Evolutionary conservation across 1,140 invertebrate genomes (phyloP), one percentile per base, ranked within the genome.

Genomic region (Drosophila saltans): DNA sequence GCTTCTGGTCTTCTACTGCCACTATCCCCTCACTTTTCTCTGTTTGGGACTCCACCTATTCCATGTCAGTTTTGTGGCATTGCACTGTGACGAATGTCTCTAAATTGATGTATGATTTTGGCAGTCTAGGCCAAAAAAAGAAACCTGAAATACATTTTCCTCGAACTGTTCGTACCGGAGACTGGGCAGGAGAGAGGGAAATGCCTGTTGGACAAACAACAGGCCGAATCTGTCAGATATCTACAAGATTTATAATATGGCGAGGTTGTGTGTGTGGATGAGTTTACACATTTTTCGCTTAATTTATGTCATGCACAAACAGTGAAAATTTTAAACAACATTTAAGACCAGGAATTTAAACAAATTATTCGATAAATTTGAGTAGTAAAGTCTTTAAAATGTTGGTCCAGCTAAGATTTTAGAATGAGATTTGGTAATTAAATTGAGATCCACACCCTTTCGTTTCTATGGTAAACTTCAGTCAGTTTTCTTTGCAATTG

Each of bases 101-200:
- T 69, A 86, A 86, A 88, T 86, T 86, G 83, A 86, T 88, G 80
- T 80, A 88, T 86, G 83, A 80, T 86, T 80, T 85, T 85, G 74
- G 73, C 65, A 69, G 28, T 21, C 65, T 28, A 65, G 69, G 66
- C 73, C 73, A 69, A 76, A 75, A 75, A 63, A 72, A 21, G 40
- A 40, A 48, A 66, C 45, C 41, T 48, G 36, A 67, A 66, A 60
- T 62, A 52, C 60, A 26, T 72, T 62, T 33, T 68, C 41, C 57
- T 52, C 52, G 65, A 58, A 33, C 61, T 28, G 26, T 48, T 45
- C 11, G 56, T 28, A 24, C 9, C 10, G 10, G 36, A 36, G 16
- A 16, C 16, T 16, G 39, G 30, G 56, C 24, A 10, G 16, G 36
- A 6, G 39, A 26, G 5, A 2, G 33, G 33, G 8, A 7, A 16